Conservation (phyloP, 2,113 vertebrate genomes). For the Phrynosoma blainvillii region DNA sequence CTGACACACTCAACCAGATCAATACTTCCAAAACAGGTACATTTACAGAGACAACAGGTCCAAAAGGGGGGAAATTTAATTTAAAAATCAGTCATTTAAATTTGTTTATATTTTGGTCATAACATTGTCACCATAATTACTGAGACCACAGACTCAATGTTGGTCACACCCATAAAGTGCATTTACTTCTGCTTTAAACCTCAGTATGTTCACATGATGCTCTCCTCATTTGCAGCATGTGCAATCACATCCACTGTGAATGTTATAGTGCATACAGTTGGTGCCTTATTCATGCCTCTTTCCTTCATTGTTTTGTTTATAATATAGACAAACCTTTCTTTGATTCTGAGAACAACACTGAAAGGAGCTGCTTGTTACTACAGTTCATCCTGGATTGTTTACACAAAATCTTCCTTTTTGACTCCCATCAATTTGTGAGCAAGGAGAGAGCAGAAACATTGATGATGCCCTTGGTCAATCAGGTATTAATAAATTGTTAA, state of each 20-base stretch:
- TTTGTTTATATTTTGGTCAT: too few species aligned
- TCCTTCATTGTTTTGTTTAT: not conserved
- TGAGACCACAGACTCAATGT: not conserved
- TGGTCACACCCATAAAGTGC: not conserved
- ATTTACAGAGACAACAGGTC: constrained; percentile 30
- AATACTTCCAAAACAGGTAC: constrained; percentile 83
- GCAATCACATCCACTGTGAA: not conserved
- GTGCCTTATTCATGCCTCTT: not conserved
- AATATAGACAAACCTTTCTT: constrained; percentile 84
- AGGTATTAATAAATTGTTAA: constrained; percentile 78
- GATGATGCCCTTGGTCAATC: constrained; percentile 89
- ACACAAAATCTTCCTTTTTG: constrained; percentile 92
- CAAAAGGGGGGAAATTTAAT: not conserved
- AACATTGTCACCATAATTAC: not conserved
- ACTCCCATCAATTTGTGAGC: constrained; percentile 91
- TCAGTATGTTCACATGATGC: not conserved
- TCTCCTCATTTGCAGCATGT: not conserved
- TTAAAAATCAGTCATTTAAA: too few species aligned
- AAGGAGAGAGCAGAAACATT: constrained; percentile 89
- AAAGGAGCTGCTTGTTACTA: constrained; percentile 85
- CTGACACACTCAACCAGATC: constrained; percentile 83
- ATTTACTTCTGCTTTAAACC: not conserved
- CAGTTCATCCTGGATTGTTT: constrained; percentile 85
- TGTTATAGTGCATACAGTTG: not conserved
- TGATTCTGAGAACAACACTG: constrained; percentile 72